These are phyloP conservation scores for Heptranchias perlo DNA, from an alignment of 2,113 vertebrate species.

Conservation along the genomic window DNA sequence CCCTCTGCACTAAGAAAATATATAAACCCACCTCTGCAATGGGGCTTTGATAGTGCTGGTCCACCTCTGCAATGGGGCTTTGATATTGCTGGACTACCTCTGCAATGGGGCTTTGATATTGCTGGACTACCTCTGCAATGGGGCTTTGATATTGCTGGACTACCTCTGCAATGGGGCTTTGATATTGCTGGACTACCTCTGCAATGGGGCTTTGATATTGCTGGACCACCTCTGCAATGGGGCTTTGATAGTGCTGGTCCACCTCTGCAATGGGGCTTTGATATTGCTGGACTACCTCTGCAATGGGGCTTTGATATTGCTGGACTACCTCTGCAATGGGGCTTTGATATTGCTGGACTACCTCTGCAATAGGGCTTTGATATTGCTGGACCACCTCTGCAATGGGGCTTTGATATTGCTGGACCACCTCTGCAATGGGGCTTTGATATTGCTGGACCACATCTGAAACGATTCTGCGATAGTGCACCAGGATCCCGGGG, in stretches of 20 bases:
- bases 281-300: no score
- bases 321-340: neutral
- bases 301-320: no score
- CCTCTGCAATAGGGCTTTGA: neutral
- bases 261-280: neutral
- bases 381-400: neutral
- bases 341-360: no score
- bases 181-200: neutral
- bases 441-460: neutral
- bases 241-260: neutral
- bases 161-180: no score
- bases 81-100: neutral
- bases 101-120: no score
- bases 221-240: neutral
- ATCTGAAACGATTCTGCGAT: neutral
- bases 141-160: neutral
- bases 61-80: no score
- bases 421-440: neutral
- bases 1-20: neutral
- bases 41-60: neutral
- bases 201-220: no score
- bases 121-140: neutral
- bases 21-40: neutral
- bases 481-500: neutral
- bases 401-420: no score